These are phyloP conservation scores for Oryzias woworae DNA, from an alignment of 2,113 vertebrate species.

Conservation along the genomic window DNA sequence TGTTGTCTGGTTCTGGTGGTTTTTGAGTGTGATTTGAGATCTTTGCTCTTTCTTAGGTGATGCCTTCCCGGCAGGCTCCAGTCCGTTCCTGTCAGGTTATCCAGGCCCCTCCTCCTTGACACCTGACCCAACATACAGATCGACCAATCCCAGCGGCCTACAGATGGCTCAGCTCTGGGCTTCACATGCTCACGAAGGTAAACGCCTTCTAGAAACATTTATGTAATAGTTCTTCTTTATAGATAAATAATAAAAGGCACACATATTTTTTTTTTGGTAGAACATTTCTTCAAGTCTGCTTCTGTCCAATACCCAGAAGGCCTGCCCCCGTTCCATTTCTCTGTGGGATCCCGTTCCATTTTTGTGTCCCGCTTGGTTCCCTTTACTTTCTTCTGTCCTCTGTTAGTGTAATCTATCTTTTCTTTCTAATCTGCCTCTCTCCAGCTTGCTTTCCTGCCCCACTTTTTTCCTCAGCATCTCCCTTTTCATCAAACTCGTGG, in stretches of 20 bases:
- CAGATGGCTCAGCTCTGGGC: constrained; percentile 86
- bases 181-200: constrained; percentile 79
- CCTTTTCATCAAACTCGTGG: constrained; percentile 13
- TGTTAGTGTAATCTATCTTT: constrained; percentile 51
- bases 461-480: constrained; percentile 31
- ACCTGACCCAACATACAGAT: constrained; percentile 82
- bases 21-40: constrained; percentile 23
- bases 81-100: constrained; percentile 81
- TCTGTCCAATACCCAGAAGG: constrained; percentile 42
- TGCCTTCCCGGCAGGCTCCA: constrained; percentile 77
- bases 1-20: constrained; percentile 7
- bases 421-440: constrained; percentile 27
- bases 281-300: constrained; percentile 20
- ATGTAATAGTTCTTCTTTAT: background rate
- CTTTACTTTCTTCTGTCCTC: constrained; percentile 33
- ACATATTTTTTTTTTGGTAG: background rate
- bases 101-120: constrained; percentile 76
- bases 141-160: constrained; percentile 80
- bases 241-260: constrained; percentile 13
- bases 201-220: constrained; percentile 21
- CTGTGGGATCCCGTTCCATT: constrained; percentile 58
- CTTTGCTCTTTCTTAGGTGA: constrained; percentile 68
- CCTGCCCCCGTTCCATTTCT: constrained; percentile 30
- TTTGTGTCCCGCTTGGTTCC: constrained; percentile 45
- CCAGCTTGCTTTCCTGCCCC: constrained; percentile 12